These are phyloP conservation scores for Pyralis farinalis DNA, from an alignment of 2,888 invertebrate genomes.

Conservation along the genomic window DNA sequence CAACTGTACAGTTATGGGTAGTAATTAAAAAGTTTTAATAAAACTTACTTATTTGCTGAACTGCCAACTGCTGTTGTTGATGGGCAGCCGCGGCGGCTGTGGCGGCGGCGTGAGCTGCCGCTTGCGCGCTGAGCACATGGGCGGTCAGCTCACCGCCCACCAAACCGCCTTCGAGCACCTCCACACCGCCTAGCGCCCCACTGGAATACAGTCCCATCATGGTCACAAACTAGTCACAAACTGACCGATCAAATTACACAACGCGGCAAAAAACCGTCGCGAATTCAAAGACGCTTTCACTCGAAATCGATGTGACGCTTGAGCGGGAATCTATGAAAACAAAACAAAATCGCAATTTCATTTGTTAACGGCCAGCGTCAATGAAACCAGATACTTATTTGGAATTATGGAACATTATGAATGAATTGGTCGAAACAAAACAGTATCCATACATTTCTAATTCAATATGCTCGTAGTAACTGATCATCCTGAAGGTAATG, in stretches of 20 bases:
- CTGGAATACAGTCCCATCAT: slow-evolving; percentile 78
- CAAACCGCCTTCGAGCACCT: slow-evolving; percentile 66
- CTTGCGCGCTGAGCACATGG: slow-evolving; percentile 70
- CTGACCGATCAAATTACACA: slow-evolving; percentile 13
- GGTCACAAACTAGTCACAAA: slow-evolving; percentile 34
- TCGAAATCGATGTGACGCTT: slow-evolving; percentile 12
- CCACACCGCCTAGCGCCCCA: slow-evolving; percentile 79
- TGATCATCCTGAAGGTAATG: not conserved
- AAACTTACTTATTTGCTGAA: slow-evolving; percentile 67
- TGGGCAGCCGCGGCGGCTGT: slow-evolving; percentile 62
- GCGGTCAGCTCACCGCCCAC: slow-evolving; percentile 67
- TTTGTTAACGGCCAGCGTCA: slow-evolving; percentile 3
- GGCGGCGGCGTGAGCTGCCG: slow-evolving; percentile 73
- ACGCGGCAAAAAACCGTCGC: slow-evolving; percentile 16
- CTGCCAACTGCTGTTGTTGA: slow-evolving; percentile 65
- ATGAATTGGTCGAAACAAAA: not conserved
- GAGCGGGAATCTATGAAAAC: slow-evolving; percentile 23
- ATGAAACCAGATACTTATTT: not conserved
- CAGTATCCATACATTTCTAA: slow-evolving; percentile 13
- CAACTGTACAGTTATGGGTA: too few relatives aligned
- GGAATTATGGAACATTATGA: too few relatives aligned
- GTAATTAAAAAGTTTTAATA: not conserved
- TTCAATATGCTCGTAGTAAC: slow-evolving; percentile 17
- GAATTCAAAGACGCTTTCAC: slow-evolving; percentile 20
- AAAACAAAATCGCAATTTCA: slow-evolving; percentile 31